Conservation (phyloP, 2,113 vertebrate species). For the Gobius niger region DNA sequence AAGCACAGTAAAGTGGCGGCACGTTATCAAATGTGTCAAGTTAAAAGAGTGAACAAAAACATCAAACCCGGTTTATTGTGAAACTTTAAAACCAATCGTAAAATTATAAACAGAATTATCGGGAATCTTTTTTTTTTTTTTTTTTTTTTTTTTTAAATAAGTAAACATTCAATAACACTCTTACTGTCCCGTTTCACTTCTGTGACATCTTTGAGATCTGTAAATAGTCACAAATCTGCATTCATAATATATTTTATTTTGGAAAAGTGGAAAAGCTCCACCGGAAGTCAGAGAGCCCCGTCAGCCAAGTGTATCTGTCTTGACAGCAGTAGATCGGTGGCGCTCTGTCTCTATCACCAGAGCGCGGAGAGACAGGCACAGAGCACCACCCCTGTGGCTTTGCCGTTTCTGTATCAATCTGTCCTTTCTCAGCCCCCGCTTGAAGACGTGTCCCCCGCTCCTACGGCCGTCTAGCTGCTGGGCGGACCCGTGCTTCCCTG, state of each 20-base stretch:
- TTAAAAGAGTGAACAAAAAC: accelerated
- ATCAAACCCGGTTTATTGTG: background rate
- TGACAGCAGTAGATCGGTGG: background rate
- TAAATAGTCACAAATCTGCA: too few relatives aligned
- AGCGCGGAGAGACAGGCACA: constrained; percentile 26
- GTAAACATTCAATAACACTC: too few relatives aligned
- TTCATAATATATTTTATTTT: constrained; percentile 32
- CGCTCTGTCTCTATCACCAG: constrained; percentile 53
- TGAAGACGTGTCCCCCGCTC: constrained; percentile 33
- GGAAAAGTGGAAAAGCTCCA: background rate
- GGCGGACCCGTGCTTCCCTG: constrained; percentile 31
- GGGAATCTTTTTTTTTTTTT: too few relatives aligned
- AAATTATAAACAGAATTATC: too few relatives aligned
- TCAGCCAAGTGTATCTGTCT: background rate
- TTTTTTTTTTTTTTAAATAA: too few relatives aligned
- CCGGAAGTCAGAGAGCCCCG: background rate
- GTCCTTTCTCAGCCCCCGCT: constrained; percentile 32
- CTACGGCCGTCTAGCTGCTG: constrained; percentile 44
- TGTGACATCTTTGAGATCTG: too few relatives aligned
- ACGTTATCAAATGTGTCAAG: constrained; percentile 12
- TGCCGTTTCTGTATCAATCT: constrained; percentile 24
- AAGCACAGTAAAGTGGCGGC: background rate
- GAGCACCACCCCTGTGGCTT: constrained; percentile 24
- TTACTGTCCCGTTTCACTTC: too few relatives aligned
- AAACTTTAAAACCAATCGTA: too few relatives aligned